phyloP scores from a whole-genome alignment of 2,113 vertebrate genomes.

The Aythya baeri region DNA sequence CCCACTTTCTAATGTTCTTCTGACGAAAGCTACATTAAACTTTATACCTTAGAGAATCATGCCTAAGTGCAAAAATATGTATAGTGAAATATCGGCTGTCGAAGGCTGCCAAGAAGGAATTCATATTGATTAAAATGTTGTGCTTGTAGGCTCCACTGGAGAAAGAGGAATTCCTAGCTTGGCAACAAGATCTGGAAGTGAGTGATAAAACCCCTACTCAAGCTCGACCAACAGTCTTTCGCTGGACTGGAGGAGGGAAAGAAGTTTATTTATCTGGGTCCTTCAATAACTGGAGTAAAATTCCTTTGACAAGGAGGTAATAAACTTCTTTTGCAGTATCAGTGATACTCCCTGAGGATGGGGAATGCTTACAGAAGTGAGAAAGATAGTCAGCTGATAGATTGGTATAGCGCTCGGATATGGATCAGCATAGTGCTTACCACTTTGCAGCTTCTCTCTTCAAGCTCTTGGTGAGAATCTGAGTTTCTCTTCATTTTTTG shows the following conservation, averaged over 20 bases:
- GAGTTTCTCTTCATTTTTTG: neutral
- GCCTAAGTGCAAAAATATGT: neutral
- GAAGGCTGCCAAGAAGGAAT: neutral
- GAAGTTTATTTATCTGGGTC: slow-evolving; percentile 95
- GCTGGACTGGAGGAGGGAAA: slow-evolving; percentile 89
- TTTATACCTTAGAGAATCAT: fast-evolving
- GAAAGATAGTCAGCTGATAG: neutral
- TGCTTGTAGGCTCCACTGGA: slow-evolving; percentile 81
- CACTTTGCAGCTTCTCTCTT: neutral
- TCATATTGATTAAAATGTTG: neutral
- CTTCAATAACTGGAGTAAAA: slow-evolving; percentile 99
- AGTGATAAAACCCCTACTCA: slow-evolving; percentile 82
- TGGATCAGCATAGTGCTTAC: neutral
- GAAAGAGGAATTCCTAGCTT: slow-evolving; percentile 93
- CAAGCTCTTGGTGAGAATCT: neutral
- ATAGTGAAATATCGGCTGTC: neutral
- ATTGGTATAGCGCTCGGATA: neutral
- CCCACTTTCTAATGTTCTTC: neutral
- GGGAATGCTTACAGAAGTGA: neutral
- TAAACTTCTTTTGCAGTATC: neutral
- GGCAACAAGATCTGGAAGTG: slow-evolving; percentile 93
- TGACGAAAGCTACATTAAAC: neutral
- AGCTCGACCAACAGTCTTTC: slow-evolving; percentile 92
- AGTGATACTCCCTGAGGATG: fast-evolving
- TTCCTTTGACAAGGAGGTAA: slow-evolving; percentile 95